These are phyloP conservation scores for Cirrhinus molitorella DNA, from an alignment of 2,797 vertebrate species.

Conservation along the genomic window DNA sequence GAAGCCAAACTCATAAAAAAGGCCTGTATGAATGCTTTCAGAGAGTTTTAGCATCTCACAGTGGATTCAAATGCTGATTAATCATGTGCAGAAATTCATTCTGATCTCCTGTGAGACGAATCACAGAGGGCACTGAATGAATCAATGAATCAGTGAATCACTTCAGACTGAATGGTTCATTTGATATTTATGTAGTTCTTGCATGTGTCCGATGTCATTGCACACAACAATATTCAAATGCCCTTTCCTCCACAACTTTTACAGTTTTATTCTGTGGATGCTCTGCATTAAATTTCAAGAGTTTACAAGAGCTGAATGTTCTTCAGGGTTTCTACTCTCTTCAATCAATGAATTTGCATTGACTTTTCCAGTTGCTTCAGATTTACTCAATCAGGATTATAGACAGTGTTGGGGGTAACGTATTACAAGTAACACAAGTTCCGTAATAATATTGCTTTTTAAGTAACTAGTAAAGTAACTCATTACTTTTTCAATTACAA, in stretches of 20 bases:
- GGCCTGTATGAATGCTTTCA: background rate
- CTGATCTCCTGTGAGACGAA: too few species aligned
- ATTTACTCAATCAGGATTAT: background rate
- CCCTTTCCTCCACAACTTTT: too few species aligned
- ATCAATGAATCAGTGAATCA: too few species aligned
- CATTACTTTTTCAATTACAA: too few species aligned
- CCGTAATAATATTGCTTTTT: too few species aligned
- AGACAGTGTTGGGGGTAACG: too few species aligned
- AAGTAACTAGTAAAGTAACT: too few species aligned
- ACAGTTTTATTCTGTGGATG: background rate
- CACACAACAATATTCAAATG: background rate
- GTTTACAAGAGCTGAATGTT: background rate
- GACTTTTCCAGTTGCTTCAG: too few species aligned
- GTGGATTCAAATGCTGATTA: background rate
- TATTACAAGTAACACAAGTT: too few species aligned
- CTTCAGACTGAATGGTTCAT: background rate
- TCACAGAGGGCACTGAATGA: background rate
- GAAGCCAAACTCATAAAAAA: background rate
- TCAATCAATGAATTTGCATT: too few species aligned
- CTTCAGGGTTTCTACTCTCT: too few species aligned
- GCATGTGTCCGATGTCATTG: background rate
- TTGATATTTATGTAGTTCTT: background rate
- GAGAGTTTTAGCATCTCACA: background rate
- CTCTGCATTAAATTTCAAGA: background rate
- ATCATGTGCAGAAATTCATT: background rate